Percentiles rank a stretch among this genome's conserved stretches.
Evolutionary conservation across 2,888 invertebrate species (phyloP).

Genomic region (Disparrhopalites patrizii): DNA sequence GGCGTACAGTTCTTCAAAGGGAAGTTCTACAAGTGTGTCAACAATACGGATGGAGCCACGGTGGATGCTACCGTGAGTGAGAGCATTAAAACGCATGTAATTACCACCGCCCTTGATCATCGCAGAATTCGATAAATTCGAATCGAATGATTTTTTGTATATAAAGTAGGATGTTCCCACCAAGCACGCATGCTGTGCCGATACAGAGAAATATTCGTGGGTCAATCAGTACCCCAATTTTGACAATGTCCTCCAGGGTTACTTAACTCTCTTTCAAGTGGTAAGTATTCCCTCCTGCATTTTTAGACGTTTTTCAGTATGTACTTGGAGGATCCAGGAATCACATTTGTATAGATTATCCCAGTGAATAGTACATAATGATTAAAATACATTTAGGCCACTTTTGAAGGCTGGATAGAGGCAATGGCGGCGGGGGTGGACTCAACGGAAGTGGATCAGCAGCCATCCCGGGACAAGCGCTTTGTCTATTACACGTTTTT

Average conservation of each 20-base stretch:
- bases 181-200: constrained; percentile 36
- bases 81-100: not conserved
- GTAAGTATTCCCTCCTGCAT: too few species aligned
- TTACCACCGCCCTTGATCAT: too few species aligned
- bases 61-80: constrained; percentile 16
- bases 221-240: constrained; percentile 90
- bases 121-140: too few species aligned
- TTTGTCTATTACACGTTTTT: constrained; percentile 88
- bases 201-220: constrained; percentile 72
- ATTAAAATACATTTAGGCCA: not conserved
- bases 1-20: constrained; percentile 95
- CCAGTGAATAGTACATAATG: not conserved
- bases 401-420: constrained; percentile 96
- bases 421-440: constrained; percentile 90
- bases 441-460: constrained; percentile 79
- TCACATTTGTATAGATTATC: too few species aligned
- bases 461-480: constrained; percentile 83
- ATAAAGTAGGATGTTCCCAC: too few species aligned
- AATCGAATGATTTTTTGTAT: too few species aligned
- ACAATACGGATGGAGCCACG: constrained; percentile 60
- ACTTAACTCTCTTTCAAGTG: constrained; percentile 90
- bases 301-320: too few species aligned
- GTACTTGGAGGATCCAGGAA: too few species aligned
- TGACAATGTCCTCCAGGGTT: constrained; percentile 89
- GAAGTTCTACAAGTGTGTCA: constrained; percentile 88